These are phyloP conservation scores for Crossocerus cetratus DNA, from an alignment of 2,888 invertebrate genomes.

Conservation along the genomic window DNA sequence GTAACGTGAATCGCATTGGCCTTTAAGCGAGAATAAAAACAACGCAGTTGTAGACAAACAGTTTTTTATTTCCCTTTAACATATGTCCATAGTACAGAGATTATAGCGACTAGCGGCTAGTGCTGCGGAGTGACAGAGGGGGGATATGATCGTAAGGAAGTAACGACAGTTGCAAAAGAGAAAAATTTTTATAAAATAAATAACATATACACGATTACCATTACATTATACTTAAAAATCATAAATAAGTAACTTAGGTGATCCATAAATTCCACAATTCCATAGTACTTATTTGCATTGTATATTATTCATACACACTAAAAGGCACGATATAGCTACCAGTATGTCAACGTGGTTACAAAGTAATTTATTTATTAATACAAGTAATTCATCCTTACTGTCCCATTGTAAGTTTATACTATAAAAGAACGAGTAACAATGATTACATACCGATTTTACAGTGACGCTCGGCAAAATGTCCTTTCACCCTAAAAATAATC, in stretches of 20 bases:
- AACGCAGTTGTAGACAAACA: no score
- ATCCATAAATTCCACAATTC: conserved; percentile 70
- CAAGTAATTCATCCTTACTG: conserved; percentile 60
- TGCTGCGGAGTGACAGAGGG: background rate
- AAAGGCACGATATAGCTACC: conserved; percentile 76
- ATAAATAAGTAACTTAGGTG: conserved; percentile 70
- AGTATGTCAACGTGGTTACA: conserved; percentile 75
- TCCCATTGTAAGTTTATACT: conserved; percentile 48
- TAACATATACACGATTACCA: conserved; percentile 72
- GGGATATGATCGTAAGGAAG: conserved; percentile 1
- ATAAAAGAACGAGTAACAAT: conserved; percentile 47
- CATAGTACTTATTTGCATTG: conserved; percentile 72
- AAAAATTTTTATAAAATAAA: conserved; percentile 73
- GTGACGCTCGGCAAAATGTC: no score
- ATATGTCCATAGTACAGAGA: no score
- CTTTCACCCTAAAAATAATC: background rate
- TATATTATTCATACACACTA: conserved; percentile 72
- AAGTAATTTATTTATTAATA: conserved; percentile 43
- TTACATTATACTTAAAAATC: conserved; percentile 69
- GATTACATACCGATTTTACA: conserved; percentile 26
- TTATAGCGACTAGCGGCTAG: background rate
- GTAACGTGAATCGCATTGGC: no score
- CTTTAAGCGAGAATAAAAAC: no score
- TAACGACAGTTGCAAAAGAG: conserved; percentile 64
- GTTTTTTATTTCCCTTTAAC: no score